Evolutionary conservation across 2,888 invertebrate genomes (phyloP), one percentile per base, ranked within the genome.

Genomic region (Chrysolina oricalcia): DNA sequence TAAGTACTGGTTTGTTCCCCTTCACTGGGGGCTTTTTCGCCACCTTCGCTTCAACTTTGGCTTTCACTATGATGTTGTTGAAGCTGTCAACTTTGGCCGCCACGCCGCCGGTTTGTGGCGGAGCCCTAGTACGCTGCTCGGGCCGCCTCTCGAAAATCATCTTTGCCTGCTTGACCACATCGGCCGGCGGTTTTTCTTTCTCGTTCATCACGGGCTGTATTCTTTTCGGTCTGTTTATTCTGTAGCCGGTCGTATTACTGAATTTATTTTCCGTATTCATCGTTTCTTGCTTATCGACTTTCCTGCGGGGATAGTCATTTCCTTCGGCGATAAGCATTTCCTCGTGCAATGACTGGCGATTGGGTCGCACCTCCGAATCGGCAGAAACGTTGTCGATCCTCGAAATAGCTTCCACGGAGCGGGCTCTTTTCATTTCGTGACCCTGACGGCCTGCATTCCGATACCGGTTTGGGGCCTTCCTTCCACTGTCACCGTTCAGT

Each of bases 161-260:
- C 78, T 96, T 92, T 15, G 96, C 94, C 76, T 96, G 94, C 83
- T 95, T 95, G 75, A 97, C 97, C 80, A 97, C 93, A 90, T 97
- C 97, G 0, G 94, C 94, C 19, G 97, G 97, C 1, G 97, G 97
- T 66, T 96, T 91, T 84, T 96, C 96, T 15, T 92, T 92, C 80
- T 94, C 94, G 82, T 92, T 92, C 83, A 94, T 90, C 64, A 94
- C 89, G 1, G 91, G 93, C 80, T 90, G 91, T 81, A 93, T 91
- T 83, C 91, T 91, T 83, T 93, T 91, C 80, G 92, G 91, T 87
- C 90, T 89, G 82, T 92, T 91, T 53, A 90, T 83, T 72, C 85
- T 65, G 50, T 68, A 72, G 72, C 70, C 70, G 65, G 72, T 72
- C 59, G 72, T 87, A 84, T 76, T 77, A 67, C 75, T 78, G 63